Percentiles rank a stretch among this genome's conserved stretches.
Evolutionary conservation across 2,797 vertebrate genomes (phyloP).

Genomic region (Gephyroberyx darwinii): DNA sequence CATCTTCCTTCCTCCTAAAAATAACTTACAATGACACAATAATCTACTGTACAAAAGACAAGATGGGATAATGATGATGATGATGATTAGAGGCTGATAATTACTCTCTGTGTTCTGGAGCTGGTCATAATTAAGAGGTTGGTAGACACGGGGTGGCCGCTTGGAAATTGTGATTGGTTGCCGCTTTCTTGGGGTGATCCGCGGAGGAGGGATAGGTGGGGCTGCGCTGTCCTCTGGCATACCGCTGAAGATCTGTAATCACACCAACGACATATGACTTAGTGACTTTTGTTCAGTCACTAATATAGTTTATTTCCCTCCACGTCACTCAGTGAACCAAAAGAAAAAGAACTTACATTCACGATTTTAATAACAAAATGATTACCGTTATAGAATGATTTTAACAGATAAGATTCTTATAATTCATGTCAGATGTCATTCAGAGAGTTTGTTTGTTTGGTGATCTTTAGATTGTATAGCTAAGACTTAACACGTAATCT

Average conservation of each 20-base stretch:
- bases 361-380: too few relatives aligned
- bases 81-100: conserved; percentile 67
- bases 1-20: background rate
- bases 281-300: background rate
- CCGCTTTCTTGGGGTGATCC: conserved; percentile 88
- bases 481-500: background rate
- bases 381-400: too few relatives aligned
- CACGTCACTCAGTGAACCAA: background rate
- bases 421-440: too few relatives aligned
- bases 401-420: too few relatives aligned
- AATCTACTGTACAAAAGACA: conserved; percentile 28
- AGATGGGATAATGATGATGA: conserved; percentile 46
- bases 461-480: background rate
- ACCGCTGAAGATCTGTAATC: conserved; percentile 88
- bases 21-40: background rate
- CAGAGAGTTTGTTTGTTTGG: too few relatives aligned
- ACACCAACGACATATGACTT: conserved; percentile 29
- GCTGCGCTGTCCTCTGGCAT: conserved; percentile 87
- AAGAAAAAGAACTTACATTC: background rate
- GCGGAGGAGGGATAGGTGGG: conserved; percentile 91
- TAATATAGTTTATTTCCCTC: background rate
- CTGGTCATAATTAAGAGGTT: conserved; percentile 76
- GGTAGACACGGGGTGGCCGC: conserved; percentile 86
- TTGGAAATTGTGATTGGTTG: conserved; percentile 99
- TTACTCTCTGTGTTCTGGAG: conserved; percentile 86